phyloP scores from a whole-genome alignment of 2,113 vertebrate genomes.

The Callospermophilus lateralis region DNA sequence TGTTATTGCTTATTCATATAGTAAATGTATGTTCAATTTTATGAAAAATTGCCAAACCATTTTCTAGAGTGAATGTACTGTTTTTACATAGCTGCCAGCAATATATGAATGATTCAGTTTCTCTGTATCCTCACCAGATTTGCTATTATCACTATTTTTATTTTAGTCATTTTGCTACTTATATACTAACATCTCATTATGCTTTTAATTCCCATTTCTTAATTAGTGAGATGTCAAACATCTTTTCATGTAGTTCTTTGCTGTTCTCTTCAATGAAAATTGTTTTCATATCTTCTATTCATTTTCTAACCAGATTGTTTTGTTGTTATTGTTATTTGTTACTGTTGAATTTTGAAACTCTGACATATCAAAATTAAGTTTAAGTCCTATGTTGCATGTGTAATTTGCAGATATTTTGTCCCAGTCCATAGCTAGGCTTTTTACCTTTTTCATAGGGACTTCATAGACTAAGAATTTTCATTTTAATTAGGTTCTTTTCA shows the following conservation, averaged over 20 bases:
- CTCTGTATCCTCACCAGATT: background rate
- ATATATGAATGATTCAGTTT: background rate
- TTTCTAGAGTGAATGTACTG: background rate
- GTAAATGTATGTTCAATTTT: background rate
- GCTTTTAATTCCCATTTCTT: background rate
- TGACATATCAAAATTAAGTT: background rate
- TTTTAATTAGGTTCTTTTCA: background rate
- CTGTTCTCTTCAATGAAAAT: background rate
- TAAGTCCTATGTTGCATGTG: background rate
- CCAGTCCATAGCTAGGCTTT: background rate
- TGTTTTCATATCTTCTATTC: background rate
- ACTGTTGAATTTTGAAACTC: background rate
- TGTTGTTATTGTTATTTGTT: background rate
- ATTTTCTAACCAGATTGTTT: background rate
- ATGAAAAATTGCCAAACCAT: background rate
- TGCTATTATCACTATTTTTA: background rate
- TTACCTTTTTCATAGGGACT: background rate
- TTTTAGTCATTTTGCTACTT: background rate
- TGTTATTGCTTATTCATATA: background rate
- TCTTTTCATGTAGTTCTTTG: background rate
- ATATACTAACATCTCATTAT: background rate
- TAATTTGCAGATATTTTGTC: background rate
- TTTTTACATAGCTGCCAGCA: background rate
- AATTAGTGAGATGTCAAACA: background rate
- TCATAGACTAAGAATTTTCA: background rate